phyloP scores from a whole-genome alignment of 1,140 invertebrate species.

The Drosophila guanche region DNA sequence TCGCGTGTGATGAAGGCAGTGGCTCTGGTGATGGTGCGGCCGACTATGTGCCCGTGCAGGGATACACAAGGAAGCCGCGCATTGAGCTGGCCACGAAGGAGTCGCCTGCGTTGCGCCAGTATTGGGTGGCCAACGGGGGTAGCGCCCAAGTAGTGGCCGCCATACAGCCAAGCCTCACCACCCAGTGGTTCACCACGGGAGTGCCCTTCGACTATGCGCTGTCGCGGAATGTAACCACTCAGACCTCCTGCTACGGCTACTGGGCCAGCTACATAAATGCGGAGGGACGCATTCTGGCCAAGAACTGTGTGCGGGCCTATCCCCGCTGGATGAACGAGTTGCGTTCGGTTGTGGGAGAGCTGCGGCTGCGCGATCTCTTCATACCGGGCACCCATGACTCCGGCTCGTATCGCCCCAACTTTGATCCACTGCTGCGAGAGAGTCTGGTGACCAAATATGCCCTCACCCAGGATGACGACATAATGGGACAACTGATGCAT shows the following conservation, averaged over 20 bases:
- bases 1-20: conserved; percentile 49
- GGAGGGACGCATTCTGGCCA: conserved; percentile 63
- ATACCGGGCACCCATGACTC: conserved; percentile 88
- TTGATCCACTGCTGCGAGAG: conserved; percentile 70
- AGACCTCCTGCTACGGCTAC: conserved; percentile 72
- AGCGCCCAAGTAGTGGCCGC: conserved; percentile 61
- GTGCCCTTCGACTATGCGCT: conserved; percentile 71
- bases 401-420: conserved; percentile 85
- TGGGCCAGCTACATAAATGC: conserved; percentile 78
- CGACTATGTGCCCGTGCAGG: conserved; percentile 56
- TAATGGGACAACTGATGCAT: conserved; percentile 86
- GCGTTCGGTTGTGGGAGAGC: conserved; percentile 75
- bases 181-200: conserved; percentile 77
- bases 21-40: conserved; percentile 38
- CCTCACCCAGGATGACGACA: conserved; percentile 86
- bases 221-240: conserved; percentile 53
- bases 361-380: conserved; percentile 85
- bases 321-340: conserved; percentile 87
- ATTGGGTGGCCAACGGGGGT: conserved; percentile 73
- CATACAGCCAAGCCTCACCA: conserved; percentile 52
- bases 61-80: conserved; percentile 39
- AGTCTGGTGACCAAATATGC: conserved; percentile 84
- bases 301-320: conserved; percentile 84
- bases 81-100: background rate
- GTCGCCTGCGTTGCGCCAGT: background rate